phyloP scores from a whole-genome alignment of 2,797 vertebrate genomes.

The Oryzias sinensis region DNA sequence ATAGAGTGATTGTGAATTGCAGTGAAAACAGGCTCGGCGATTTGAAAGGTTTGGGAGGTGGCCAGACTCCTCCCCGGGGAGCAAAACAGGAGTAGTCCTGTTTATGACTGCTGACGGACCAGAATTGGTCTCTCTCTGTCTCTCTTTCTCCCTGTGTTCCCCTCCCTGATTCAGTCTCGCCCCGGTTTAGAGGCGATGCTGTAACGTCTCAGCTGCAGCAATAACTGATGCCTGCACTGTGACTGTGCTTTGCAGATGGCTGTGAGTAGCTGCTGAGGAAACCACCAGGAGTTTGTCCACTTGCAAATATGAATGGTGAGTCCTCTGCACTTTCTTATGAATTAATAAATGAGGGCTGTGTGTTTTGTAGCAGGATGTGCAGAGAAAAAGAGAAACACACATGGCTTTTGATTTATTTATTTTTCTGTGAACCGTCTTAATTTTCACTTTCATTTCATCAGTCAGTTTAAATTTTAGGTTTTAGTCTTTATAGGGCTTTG shows the following conservation, averaged over 20 bases:
- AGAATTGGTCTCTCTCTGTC: slow-evolving; percentile 40
- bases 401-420: neutral
- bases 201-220: slow-evolving; percentile 54
- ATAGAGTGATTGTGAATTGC: slow-evolving; percentile 35
- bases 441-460: neutral
- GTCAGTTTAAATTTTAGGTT: neutral
- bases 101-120: slow-evolving; percentile 70
- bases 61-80: slow-evolving; percentile 50
- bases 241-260: slow-evolving; percentile 71
- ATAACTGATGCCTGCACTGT: slow-evolving; percentile 57
- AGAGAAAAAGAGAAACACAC: neutral
- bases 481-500: slow-evolving; percentile 1
- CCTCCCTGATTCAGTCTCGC: slow-evolving; percentile 17
- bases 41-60: slow-evolving; percentile 59
- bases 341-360: neutral
- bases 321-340: slow-evolving; percentile 27
- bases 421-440: neutral
- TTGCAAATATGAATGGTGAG: slow-evolving; percentile 75
- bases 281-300: slow-evolving; percentile 51
- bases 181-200: slow-evolving; percentile 36
- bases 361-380: slow-evolving; percentile 2
- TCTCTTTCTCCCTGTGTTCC: slow-evolving; percentile 17
- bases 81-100: slow-evolving; percentile 70
- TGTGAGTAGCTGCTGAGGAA: slow-evolving; percentile 62
- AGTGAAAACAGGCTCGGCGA: slow-evolving; percentile 49